phyloP scores from a whole-genome alignment of 2,113 vertebrate species.

The Strix aluco region DNA sequence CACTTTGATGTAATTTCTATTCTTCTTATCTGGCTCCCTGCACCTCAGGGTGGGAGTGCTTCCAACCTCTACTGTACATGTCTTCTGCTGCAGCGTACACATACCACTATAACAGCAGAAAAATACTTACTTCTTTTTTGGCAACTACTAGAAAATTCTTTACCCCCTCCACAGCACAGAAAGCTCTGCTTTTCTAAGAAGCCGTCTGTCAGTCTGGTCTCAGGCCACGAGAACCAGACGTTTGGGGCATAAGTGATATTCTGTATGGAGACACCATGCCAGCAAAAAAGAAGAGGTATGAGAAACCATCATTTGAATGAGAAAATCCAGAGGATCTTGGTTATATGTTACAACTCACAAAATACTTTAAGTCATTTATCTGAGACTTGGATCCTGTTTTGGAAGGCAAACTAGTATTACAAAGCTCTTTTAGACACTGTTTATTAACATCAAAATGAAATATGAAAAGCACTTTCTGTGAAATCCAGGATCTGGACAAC shows the following conservation, averaged over 20 bases:
- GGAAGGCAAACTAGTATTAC: not conserved
- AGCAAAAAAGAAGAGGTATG: not conserved
- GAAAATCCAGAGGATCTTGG: not conserved
- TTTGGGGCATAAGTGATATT: not conserved
- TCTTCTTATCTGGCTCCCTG: not conserved
- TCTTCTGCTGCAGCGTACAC: not conserved
- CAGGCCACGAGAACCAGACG: not conserved
- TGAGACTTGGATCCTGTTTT: not conserved
- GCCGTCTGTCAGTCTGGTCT: not conserved
- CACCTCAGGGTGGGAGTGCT: not conserved
- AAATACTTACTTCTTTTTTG: not conserved
- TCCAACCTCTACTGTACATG: not conserved
- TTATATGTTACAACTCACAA: not conserved
- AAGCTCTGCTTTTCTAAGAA: not conserved
- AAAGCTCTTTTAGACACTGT: conserved; percentile 27
- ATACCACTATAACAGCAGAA: not conserved
- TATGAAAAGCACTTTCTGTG: conserved; percentile 33
- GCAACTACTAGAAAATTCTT: not conserved
- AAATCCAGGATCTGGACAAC: conserved; percentile 2
- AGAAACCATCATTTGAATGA: not conserved
- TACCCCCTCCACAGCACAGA: not conserved
- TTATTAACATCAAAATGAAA: conserved; percentile 55
- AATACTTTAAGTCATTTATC: conserved; percentile 31
- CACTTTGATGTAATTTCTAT: not conserved
- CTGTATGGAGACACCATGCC: fast-evolving